Conservation (phyloP, 2,888 invertebrate genomes). For the Margaritifera margaritifera region DNA sequence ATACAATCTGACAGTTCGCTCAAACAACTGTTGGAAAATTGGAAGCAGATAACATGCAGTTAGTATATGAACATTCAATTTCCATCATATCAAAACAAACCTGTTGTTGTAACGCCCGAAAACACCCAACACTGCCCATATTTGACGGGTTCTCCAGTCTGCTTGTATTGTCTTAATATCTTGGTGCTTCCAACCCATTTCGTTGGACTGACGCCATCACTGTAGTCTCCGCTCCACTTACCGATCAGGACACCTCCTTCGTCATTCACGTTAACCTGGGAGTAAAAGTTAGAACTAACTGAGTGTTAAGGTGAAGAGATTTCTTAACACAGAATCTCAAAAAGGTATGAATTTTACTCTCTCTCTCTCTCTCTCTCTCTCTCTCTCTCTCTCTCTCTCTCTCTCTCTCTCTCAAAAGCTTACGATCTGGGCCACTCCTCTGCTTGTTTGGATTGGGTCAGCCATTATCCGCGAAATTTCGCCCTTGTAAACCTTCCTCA, state of each 20-base stretch:
- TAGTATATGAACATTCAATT: too few species aligned
- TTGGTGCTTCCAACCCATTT: constrained; percentile 46
- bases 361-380: too few species aligned
- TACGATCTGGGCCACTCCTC: constrained; percentile 35
- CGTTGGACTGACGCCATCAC: constrained; percentile 35
- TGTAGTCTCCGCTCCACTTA: too few species aligned
- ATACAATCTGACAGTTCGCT: too few species aligned
- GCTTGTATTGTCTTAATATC: constrained; percentile 42
- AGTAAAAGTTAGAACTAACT: background rate
- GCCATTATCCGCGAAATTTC: constrained; percentile 16
- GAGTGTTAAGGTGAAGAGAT: too few species aligned
- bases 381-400: too few species aligned
- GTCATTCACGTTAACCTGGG: too few species aligned
- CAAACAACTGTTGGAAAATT: too few species aligned
- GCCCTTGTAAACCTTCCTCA: constrained; percentile 31
- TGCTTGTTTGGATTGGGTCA: constrained; percentile 25
- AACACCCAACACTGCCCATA: constrained; percentile 67
- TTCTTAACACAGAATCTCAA: too few species aligned
- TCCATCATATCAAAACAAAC: constrained; percentile 71
- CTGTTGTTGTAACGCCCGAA: constrained; percentile 63
- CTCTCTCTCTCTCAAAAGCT: constrained; percentile 54
- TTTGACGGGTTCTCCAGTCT: constrained; percentile 40
- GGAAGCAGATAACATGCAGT: too few species aligned
- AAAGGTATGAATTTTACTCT: too few species aligned
- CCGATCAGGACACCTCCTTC: too few species aligned